Evolutionary conservation across 1,140 invertebrate genomes (phyloP), one percentile per base, ranked within the genome.

Genomic region (Platorchestia sp.): DNA sequence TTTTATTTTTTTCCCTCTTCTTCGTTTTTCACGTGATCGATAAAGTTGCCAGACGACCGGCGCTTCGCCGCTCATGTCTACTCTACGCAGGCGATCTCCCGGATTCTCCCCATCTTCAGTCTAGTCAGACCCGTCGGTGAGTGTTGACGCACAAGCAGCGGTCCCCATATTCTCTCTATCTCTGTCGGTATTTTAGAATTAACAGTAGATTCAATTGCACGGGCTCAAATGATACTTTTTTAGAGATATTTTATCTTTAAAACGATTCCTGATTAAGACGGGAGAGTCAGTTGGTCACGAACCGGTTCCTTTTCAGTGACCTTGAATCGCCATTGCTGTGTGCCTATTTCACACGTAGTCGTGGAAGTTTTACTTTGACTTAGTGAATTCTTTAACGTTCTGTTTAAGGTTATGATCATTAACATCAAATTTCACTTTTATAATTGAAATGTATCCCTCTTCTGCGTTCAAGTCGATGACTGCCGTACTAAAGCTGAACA

Each of bases 91-190:
- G 42, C 87, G 41, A 89, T 89, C 41, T 5, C 87, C 16, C 41
- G 3, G 87, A 22, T 89, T 10, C 59, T 51, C 47, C 19, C 47
- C 6, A 19, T 19, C 47, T 6, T 6, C 87, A 89, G 87, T 89
- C 87, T 42, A 89, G 87, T 89, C 87, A 89, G 87, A 89, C 41
- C 87, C n/a, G 14, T 43, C 87, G 87, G 87, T 89, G 87, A 89
- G 87, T 89, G 87, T 6, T 22, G 87, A 42, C 42, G 43, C 27
- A 3, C 5, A 89, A 42, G 6, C 42, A 16, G 14, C n/a, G n/a
- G 10, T 42, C 36, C 87, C 42, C 43, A 27, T 0, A 42, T 14
- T 10, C n/a, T 3, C 36, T 36, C 27, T 14, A 89, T 89, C 7
- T 42, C 87, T 16, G n/a, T 14, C 41, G 42, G 10, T 42, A 86